These are phyloP conservation scores for Lepilemur septentrionalis DNA, from an alignment of 2,797 vertebrate genomes.

Conservation along the genomic window DNA sequence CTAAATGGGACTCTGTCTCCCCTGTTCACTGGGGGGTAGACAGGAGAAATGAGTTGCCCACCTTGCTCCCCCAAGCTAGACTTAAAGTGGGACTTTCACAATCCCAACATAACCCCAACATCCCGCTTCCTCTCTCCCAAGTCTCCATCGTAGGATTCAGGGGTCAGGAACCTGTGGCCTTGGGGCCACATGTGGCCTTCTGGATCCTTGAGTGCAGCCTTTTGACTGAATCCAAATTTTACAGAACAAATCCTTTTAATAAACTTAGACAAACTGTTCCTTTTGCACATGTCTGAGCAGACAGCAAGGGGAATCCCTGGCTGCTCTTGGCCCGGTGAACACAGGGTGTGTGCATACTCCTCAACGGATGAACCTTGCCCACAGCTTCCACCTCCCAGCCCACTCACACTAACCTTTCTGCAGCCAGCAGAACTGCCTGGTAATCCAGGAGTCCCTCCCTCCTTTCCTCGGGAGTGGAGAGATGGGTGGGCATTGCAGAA, in stretches of 20 bases:
- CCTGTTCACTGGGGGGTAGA: background rate
- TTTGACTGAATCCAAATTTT: background rate
- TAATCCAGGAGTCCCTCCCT: background rate
- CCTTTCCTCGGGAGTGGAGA: background rate
- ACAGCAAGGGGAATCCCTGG: conserved; percentile 35
- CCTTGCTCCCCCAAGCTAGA: background rate
- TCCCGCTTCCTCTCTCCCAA: background rate
- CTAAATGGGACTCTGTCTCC: background rate
- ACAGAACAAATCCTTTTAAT: background rate
- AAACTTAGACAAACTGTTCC: background rate
- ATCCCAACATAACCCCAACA: background rate
- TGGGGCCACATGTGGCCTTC: background rate
- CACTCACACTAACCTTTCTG: background rate
- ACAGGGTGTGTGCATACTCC: background rate
- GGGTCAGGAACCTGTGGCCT: background rate
- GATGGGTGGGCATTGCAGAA: background rate
- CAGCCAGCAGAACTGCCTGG: background rate
- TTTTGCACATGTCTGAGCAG: background rate
- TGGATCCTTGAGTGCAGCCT: background rate
- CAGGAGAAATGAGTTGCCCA: background rate
- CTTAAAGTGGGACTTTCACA: background rate
- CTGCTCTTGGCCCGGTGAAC: background rate
- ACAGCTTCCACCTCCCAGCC: background rate
- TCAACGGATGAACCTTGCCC: background rate
- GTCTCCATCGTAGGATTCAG: background rate